A percentile compares a stretch with the other conserved stretches of the same genome.
phyloP scores from a whole-genome alignment of 2,888 invertebrate species.

The Strigamia crassipes region DNA sequence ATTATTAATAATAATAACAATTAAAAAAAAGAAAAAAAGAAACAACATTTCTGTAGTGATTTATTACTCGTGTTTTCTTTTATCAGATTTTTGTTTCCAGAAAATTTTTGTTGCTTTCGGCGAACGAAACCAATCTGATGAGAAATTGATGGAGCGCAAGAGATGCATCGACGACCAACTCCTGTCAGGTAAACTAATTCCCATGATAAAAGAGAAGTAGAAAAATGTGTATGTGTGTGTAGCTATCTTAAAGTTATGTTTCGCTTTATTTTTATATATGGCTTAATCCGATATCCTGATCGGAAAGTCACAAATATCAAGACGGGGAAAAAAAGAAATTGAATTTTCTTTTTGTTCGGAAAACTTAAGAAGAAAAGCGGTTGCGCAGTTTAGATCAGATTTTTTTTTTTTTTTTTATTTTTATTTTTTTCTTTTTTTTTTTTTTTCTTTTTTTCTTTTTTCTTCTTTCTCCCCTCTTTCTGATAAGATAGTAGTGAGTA shows the following conservation, averaged over 20 bases:
- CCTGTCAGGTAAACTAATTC: constrained; percentile 27
- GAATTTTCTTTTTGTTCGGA: neutral
- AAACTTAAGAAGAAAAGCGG: neutral
- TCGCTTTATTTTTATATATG: neutral
- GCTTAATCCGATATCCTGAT: neutral
- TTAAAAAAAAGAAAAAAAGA: neutral
- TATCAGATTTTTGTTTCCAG: constrained; percentile 14
- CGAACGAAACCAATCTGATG: constrained; percentile 3
- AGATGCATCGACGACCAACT: constrained; percentile 19
- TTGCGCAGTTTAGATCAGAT: constrained; percentile 33
- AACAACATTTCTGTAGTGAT: neutral
- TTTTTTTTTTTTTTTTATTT: neutral
- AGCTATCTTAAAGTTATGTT: neutral
- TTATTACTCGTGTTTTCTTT: constrained; percentile 1
- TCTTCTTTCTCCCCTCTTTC: neutral
- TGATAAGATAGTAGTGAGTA: constrained; percentile 35
- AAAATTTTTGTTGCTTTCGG: neutral
- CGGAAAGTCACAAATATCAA: neutral
- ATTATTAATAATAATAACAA: neutral
- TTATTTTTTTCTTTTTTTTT: neutral
- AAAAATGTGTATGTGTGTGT: too few relatives aligned
- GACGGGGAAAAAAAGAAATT: neutral
- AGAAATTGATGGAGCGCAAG: constrained; percentile 12
- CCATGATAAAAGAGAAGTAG: neutral
- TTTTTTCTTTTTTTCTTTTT: neutral